Evolutionary conservation across 1,140 invertebrate species (phyloP).

Genomic region (Pachyrhynchus sulphureomaculatus): DNA sequence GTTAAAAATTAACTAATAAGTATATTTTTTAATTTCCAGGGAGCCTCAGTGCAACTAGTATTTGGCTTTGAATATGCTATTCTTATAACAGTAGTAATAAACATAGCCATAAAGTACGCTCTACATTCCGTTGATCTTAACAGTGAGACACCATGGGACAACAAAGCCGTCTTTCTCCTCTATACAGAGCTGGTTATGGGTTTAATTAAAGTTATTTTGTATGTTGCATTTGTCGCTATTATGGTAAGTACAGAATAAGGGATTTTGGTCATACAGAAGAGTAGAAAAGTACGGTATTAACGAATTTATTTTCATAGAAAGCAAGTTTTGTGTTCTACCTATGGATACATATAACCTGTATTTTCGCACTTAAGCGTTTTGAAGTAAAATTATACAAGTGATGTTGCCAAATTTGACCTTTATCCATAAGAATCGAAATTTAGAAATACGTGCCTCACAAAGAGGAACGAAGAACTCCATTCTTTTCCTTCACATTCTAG

Average conservation of each 20-base stretch:
- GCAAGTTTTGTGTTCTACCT: too few species aligned
- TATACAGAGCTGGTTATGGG: constrained; percentile 97
- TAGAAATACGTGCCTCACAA: too few species aligned
- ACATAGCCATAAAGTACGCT: constrained; percentile 94
- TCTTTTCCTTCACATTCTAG: too few species aligned
- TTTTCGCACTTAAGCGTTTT: too few species aligned
- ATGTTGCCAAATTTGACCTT: too few species aligned
- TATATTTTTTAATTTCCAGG: constrained; percentile 54
- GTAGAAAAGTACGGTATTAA: neutral
- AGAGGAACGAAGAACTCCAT: too few species aligned
- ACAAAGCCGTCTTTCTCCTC: constrained; percentile 95
- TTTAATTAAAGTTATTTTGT: constrained; percentile 85
- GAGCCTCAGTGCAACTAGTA: constrained; percentile 96
- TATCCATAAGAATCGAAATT: too few species aligned
- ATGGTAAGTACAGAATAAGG: constrained; percentile 93
- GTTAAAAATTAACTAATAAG: neutral
- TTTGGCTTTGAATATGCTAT: constrained; percentile 99
- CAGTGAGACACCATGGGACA: constrained; percentile 98
- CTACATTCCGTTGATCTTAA: constrained; percentile 92
- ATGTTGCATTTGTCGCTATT: constrained; percentile 90
- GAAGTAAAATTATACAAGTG: too few species aligned
- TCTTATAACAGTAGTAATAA: constrained; percentile 88
- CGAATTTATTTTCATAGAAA: too few species aligned
- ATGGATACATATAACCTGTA: too few species aligned
- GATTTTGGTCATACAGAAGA: neutral